Conservation (phyloP, 2,888 invertebrate genomes). For the Ryuthela nishihirai region DNA sequence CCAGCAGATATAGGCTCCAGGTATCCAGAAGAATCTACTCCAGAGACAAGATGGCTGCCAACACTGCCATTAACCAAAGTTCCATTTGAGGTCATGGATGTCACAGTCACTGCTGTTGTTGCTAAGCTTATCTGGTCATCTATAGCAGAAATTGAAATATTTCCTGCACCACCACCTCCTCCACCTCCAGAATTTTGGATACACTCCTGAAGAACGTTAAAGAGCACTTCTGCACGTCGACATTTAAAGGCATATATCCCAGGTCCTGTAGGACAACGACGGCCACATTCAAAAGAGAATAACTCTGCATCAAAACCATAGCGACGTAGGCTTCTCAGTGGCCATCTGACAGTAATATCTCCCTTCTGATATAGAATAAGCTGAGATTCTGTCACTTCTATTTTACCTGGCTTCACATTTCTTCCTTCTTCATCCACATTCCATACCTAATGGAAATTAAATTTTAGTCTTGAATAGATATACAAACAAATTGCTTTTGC, state of each 20-base stretch:
- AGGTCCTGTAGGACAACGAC: slow-evolving; percentile 77
- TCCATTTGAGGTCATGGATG: background rate
- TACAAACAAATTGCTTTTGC: no score
- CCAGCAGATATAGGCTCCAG: slow-evolving; percentile 18
- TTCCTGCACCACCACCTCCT: background rate
- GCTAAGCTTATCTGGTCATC: slow-evolving; percentile 3
- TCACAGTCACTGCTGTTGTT: background rate
- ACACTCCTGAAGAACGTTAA: slow-evolving; percentile 58
- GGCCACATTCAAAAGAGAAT: slow-evolving; percentile 89
- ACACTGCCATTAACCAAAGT: background rate
- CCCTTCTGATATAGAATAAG: slow-evolving; percentile 73
- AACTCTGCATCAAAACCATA: slow-evolving; percentile 87
- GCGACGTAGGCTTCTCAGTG: slow-evolving; percentile 63
- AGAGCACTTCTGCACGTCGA: slow-evolving; percentile 76
- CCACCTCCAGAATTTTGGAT: slow-evolving; percentile 17
- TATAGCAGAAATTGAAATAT: background rate
- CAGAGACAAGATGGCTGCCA: slow-evolving; percentile 1
- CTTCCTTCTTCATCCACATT: slow-evolving; percentile 77
- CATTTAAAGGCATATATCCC: slow-evolving; percentile 91
- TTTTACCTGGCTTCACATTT: slow-evolving; percentile 71
- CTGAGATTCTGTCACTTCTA: slow-evolving; percentile 83
- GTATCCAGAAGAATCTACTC: slow-evolving; percentile 23
- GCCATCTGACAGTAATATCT: slow-evolving; percentile 75
- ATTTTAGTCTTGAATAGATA: no score
- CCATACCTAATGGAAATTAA: slow-evolving; percentile 69